Evolutionary conservation across 2,797 vertebrate species (phyloP), one percentile per base, ranked within the genome.

Genomic region (Danio aesculapii): DNA sequence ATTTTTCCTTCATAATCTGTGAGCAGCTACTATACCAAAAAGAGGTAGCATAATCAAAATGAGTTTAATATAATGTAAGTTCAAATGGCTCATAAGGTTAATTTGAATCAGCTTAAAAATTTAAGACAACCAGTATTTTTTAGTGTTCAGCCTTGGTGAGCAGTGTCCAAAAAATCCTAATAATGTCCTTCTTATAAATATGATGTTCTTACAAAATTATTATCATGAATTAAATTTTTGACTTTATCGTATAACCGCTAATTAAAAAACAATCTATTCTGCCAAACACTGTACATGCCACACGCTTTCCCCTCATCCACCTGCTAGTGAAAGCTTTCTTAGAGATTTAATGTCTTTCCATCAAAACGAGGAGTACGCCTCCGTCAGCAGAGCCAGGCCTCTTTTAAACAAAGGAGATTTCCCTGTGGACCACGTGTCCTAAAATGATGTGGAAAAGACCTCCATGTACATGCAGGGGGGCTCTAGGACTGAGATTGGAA

Each of bases 351-450:
- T 69, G 71, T 39, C 44, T 70, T 73, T 74, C 57, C 49, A 57
- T 55, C 9, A 63, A 58, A 81, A 73, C 13, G 66, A 77, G 57
- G 14, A 75, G 76, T 78, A 83, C 8, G 76, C 58, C 63, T 79
- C 39, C 6, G 10, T 84, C 83, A 67, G 81, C 82, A 81, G 43
- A 41, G 68, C 52, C 57, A 81, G 70, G 53, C 44, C 52, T 86
- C 81, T 63, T 64, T 71, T 82, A 84, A 80, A 83, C 88, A 90
- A 92, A 88, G 83, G 86, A 89, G 84, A 91, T 91, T 91, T 92
- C 89, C 89, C 89, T 41, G 62, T 19, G 77, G 89, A 88, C 83
- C 14, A 63, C 44, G 79, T 61, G 88, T 89, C 87, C 85, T 89
- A 83, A 87, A 85, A 86, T 68, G 77, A 86, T 55, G 76, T 82